Evolutionary conservation across 2,113 vertebrate genomes (phyloP).

Genomic region (Pelmatolapia mariae): DNA sequence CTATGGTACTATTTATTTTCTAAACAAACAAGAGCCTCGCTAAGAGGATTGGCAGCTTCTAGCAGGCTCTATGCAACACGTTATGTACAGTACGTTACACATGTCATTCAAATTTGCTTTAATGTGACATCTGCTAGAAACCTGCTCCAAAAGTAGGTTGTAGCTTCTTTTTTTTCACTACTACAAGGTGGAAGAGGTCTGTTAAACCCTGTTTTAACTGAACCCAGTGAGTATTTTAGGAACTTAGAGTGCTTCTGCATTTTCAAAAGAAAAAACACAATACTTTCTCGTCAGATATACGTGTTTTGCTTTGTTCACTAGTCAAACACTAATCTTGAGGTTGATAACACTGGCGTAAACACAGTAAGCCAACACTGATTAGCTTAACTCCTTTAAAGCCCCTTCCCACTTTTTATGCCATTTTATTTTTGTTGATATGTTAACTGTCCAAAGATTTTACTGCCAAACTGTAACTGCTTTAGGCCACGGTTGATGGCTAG

Average conservation of each 20-base stretch:
- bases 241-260: not conserved
- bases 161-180: not conserved
- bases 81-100: not conserved
- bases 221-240: not conserved
- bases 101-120: not conserved
- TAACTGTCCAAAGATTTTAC: not conserved
- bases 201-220: not conserved
- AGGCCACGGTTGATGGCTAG: not conserved
- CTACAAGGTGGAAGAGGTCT: not conserved
- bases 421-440: not conserved
- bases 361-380: not conserved
- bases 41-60: constrained; percentile 3
- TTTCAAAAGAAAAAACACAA: not conserved
- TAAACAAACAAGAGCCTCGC: not conserved
- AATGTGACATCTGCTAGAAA: not conserved
- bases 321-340: not conserved
- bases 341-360: not conserved
- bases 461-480: not conserved
- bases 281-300: not conserved
- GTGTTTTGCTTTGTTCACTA: not conserved
- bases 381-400: not conserved
- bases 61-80: not conserved
- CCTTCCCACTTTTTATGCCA: not conserved
- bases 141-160: not conserved
- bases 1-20: not conserved